These are phyloP conservation scores for Salvelinus fontinalis DNA, from an alignment of 2,113 vertebrate species.

Conservation along the genomic window DNA sequence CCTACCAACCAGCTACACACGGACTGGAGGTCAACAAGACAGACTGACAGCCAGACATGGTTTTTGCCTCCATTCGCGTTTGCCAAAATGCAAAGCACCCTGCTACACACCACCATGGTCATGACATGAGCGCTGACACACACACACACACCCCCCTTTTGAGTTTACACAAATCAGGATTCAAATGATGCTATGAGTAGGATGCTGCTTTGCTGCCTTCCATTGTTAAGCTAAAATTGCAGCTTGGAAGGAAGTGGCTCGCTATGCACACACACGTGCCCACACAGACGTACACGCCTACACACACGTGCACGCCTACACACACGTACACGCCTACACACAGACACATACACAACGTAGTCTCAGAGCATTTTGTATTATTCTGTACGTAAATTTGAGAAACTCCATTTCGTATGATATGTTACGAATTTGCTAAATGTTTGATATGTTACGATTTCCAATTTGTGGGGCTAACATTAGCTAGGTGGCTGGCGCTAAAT, in stretches of 20 bases:
- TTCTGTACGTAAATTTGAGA: too few species aligned
- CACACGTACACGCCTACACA: too few species aligned
- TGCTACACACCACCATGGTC: slow-evolving; percentile 1
- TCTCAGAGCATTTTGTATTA: too few species aligned
- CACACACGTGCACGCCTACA: too few species aligned
- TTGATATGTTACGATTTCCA: too few species aligned
- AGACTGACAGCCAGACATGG: not conserved
- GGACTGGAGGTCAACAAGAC: not conserved
- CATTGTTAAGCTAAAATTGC: not conserved
- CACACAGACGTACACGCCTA: too few species aligned
- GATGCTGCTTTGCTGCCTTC: not conserved
- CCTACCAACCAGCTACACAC: not conserved
- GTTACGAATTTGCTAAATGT: too few species aligned
- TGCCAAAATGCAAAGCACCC: slow-evolving; percentile 12
- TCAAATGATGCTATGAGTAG: slow-evolving; percentile 43
- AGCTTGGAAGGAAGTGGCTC: slow-evolving; percentile 22
- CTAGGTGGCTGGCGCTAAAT: too few species aligned
- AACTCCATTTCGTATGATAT: too few species aligned
- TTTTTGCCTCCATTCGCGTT: not conserved
- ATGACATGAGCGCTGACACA: too few species aligned
- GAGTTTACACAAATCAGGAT: slow-evolving; percentile 55
- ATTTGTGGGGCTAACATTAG: too few species aligned
- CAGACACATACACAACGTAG: not conserved
- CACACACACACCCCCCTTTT: not conserved
- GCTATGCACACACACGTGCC: slow-evolving; percentile 2